Evolutionary conservation across 2,888 invertebrate genomes (phyloP).

Genomic region (Melieria crassipennis): DNA sequence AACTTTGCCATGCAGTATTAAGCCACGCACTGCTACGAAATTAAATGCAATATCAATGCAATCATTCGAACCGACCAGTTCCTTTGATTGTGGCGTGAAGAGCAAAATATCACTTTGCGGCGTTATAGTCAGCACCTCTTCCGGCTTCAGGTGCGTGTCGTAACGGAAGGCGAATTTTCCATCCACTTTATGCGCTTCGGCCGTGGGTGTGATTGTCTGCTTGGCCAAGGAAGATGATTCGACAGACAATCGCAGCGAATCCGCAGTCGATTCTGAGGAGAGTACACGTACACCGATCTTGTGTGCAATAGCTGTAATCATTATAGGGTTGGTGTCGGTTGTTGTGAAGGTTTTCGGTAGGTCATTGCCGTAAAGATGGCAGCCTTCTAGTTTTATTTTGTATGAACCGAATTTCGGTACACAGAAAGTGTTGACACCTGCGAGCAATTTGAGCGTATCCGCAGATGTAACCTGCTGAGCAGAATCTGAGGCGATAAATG

Average conservation of each 20-base stretch:
- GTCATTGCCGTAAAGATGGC: conserved; percentile 76
- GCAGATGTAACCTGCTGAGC: background rate
- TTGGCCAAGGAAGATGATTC: conserved; percentile 53
- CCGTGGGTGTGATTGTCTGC: conserved; percentile 52
- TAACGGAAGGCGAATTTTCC: conserved; percentile 64
- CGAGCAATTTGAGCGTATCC: conserved; percentile 66
- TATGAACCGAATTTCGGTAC: conserved; percentile 76
- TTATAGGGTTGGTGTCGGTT: conserved; percentile 59
- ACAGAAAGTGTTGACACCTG: conserved; percentile 79
- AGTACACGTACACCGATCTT: conserved; percentile 68
- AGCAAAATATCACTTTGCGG: conserved; percentile 78
- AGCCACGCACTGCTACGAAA: conserved; percentile 73
- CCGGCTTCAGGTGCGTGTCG: conserved; percentile 65
- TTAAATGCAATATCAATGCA: conserved; percentile 74
- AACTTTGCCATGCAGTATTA: conserved; percentile 73
- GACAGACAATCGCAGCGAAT: conserved; percentile 54
- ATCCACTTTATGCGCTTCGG: conserved; percentile 66
- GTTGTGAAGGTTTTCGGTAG: conserved; percentile 65
- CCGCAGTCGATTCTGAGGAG: conserved; percentile 62
- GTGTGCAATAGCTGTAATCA: conserved; percentile 70
- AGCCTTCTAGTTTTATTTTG: conserved; percentile 78
- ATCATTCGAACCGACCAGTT: conserved; percentile 73
- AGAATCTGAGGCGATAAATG: conserved; percentile 40
- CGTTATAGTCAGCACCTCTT: conserved; percentile 67
- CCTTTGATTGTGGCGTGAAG: conserved; percentile 73